These are phyloP conservation scores for Euplexia lucipara DNA, from an alignment of 2,888 invertebrate genomes.

Conservation along the genomic window DNA sequence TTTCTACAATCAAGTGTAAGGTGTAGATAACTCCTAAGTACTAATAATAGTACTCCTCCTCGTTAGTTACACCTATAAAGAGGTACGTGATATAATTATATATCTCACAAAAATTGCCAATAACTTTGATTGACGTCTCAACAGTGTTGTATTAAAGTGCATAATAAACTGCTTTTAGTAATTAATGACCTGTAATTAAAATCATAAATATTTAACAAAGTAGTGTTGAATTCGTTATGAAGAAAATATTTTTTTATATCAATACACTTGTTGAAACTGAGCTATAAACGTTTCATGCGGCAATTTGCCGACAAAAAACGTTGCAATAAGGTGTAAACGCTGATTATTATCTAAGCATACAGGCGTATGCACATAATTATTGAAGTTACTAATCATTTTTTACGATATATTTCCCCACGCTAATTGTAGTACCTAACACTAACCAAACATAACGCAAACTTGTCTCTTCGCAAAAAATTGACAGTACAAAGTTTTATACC, in stretches of 20 bases:
- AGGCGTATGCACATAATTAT: constrained; percentile 54
- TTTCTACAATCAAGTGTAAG: too few species aligned
- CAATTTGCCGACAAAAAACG: constrained; percentile 56
- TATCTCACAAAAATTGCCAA: neutral
- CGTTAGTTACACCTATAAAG: too few species aligned
- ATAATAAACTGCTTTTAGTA: constrained; percentile 33
- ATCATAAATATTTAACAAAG: constrained; percentile 42
- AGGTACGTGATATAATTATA: too few species aligned
- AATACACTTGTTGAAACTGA: constrained; percentile 45
- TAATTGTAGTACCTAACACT: constrained; percentile 1
- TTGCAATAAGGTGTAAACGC: constrained; percentile 56
- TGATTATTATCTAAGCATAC: constrained; percentile 58
- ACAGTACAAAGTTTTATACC: neutral
- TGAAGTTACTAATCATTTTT: constrained; percentile 54
- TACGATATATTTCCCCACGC: constrained; percentile 55
- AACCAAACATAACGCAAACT: constrained; percentile 16
- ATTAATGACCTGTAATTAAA: constrained; percentile 38
- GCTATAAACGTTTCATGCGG: constrained; percentile 33
- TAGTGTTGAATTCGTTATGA: constrained; percentile 5
- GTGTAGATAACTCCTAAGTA: too few species aligned
- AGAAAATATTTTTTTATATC: constrained; percentile 37
- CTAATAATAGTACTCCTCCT: too few species aligned
- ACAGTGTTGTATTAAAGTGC: constrained; percentile 10
- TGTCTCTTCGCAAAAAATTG: constrained; percentile 18
- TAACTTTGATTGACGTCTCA: constrained; percentile 2